Base-by-base conservation (phyloP, 2,797 vertebrate genomes). In the Phrynocephalus vlangalii region DNA sequence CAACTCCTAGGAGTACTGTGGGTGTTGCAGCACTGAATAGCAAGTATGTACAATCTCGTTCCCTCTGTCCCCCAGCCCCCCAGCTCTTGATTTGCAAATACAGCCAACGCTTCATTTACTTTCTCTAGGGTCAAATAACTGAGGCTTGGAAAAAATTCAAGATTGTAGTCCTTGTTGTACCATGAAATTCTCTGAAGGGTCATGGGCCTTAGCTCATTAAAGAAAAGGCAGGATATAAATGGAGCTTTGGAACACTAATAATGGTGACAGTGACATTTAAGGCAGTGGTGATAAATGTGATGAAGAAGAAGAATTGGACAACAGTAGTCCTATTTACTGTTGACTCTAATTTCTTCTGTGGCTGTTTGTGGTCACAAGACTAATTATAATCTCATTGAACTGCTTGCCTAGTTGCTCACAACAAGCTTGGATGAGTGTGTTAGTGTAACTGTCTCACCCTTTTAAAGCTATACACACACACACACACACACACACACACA, bases 11-110 rank as follows among this genome's bases (percentile, higher is more conserved):
- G 91, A 99, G 99, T 96, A 99, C 98, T 8, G 98, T 99, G 70
- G 98, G 98, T 82, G 98, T 99, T 67, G 98, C 98, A 0, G 98
- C 98, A 0, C 96, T 99, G 90, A 99, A 99, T 50, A 98, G 98
- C 96, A 99, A 99, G 99, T 99, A 96, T 93, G 99, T 96, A 4
- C 9, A 66, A 89, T 60, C 3, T 2, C 0, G 38, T 8, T 16
- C 26, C 22, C 56, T 63, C 71, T 20, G 3, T 20, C 7, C n/a
- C 56, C 26, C 92, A 79, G 48, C 86, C 87, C 38, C 38, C 38
- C 38, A 44, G 38, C 38, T 56, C 52, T 56, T 56, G 52, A 10
- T 56, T 56, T 56, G 75, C 86, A 22, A 26, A 22, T 44, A 52
- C 90, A 22, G 1, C 52, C 52, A 56, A 56, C 1, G 1, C 52